phyloP scores from a whole-genome alignment of 2,113 vertebrate species.

The Mastomys natalensis region DNA sequence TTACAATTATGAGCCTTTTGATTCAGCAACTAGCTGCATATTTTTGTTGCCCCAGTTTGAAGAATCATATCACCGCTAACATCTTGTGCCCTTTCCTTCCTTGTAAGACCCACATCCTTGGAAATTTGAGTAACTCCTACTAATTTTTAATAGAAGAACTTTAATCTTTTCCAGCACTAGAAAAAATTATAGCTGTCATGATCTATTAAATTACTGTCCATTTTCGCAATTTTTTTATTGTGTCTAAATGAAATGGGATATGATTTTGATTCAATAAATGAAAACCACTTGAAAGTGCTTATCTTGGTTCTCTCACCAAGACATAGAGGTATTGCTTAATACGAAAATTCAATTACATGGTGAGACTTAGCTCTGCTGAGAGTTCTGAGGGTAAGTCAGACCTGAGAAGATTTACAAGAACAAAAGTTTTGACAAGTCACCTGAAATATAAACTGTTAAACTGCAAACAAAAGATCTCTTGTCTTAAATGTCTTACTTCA shows the following conservation, averaged over 20 bases:
- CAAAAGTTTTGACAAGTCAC: neutral
- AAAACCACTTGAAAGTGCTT: conserved; percentile 36
- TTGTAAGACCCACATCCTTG: conserved; percentile 7
- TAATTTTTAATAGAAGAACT: conserved; percentile 49
- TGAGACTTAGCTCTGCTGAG: neutral
- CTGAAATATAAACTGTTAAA: neutral
- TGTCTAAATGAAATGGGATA: conserved; percentile 38
- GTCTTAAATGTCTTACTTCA: neutral
- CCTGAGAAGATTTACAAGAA: conserved; percentile 12
- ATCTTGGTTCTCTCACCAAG: neutral
- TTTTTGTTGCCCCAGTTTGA: conserved; percentile 4
- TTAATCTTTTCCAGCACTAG: conserved; percentile 13
- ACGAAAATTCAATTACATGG: conserved; percentile 1
- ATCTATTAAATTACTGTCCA: conserved; percentile 38
- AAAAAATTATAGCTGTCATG: conserved; percentile 37
- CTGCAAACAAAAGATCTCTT: neutral
- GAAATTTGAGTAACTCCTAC: conserved; percentile 39
- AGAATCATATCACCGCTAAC: neutral
- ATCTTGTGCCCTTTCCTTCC: neutral
- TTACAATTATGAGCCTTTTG: neutral
- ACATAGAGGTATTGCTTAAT: conserved; percentile 48
- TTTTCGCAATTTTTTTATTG: conserved; percentile 48
- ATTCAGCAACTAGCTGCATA: neutral
- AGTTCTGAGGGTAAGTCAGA: neutral
- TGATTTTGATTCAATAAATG: conserved; percentile 27